Evolutionary conservation across 1,140 invertebrate species (phyloP).

Genomic region (Camponotus pennsylvanicus): DNA sequence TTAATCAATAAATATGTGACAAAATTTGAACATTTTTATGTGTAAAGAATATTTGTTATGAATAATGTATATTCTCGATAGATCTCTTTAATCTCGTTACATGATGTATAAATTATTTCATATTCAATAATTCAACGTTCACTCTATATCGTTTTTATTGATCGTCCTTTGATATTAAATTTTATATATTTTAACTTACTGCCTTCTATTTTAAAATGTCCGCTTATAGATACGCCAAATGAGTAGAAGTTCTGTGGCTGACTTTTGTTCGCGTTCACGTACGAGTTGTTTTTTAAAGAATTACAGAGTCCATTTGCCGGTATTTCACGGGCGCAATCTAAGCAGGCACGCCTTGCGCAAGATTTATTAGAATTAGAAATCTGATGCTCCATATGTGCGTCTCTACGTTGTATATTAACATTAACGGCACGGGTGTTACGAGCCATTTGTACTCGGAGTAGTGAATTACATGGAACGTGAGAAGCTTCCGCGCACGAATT

Average conservation of each 20-base stretch:
- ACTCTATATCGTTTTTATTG: background rate
- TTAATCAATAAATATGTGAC: background rate
- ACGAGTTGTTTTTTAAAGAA: slow-evolving; percentile 74
- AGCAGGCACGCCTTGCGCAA: slow-evolving; percentile 70
- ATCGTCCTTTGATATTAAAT: background rate
- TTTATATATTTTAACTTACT: slow-evolving; percentile 20
- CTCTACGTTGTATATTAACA: slow-evolving; percentile 78
- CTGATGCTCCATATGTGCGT: slow-evolving; percentile 74
- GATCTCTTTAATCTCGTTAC: background rate
- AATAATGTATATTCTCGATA: background rate
- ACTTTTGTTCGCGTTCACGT: slow-evolving; percentile 57
- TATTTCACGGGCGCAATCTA: slow-evolving; percentile 70
- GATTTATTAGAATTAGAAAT: slow-evolving; percentile 84
- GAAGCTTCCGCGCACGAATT: slow-evolving; percentile 77
- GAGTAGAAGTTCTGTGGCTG: background rate
- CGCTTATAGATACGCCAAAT: background rate
- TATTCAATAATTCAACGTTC: background rate
- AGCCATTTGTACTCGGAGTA: slow-evolving; percentile 78
- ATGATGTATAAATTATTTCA: background rate
- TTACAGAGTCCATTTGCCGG: slow-evolving; percentile 66
- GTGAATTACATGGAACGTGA: slow-evolving; percentile 82
- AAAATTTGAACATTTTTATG: background rate
- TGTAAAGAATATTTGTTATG: background rate
- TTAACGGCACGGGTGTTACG: slow-evolving; percentile 75
- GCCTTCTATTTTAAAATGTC: slow-evolving; percentile 16